A percentile compares a stretch with the other conserved stretches of the same genome.
phyloP scores from a whole-genome alignment of 1,140 invertebrate species.

The Micrasema longulum region DNA sequence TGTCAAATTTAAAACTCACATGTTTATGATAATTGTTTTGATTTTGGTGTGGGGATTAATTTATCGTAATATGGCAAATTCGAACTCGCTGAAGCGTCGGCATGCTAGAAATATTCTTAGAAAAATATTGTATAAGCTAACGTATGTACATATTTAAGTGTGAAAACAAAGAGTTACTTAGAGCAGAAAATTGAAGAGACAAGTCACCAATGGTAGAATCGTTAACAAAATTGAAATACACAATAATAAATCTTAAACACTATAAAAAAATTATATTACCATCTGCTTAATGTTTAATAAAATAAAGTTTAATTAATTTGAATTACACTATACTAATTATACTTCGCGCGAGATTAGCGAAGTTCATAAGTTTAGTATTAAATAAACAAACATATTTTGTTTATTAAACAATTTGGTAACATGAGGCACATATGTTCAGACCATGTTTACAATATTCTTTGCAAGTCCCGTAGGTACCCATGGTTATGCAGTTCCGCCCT shows the following conservation, averaged over 20 bases:
- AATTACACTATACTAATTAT: constrained; percentile 22
- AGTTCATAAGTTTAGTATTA: constrained; percentile 12
- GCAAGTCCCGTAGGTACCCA: constrained; percentile 23
- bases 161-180: too few species aligned
- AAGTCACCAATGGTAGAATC: constrained; percentile 50
- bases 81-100: too few species aligned
- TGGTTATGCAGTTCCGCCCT: constrained; percentile 18
- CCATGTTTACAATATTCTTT: constrained; percentile 46
- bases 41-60: too few species aligned
- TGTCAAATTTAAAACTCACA: too few species aligned
- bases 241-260: constrained; percentile 51
- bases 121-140: too few species aligned
- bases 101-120: too few species aligned
- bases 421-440: constrained; percentile 55
- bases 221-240: constrained; percentile 36
- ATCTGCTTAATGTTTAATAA: constrained; percentile 51
- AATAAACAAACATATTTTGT: constrained; percentile 27
- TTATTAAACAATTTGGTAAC: constrained; percentile 53
- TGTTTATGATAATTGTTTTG: too few species aligned
- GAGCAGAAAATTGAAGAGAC: constrained; percentile 22
- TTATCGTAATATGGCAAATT: too few species aligned
- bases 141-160: too few species aligned
- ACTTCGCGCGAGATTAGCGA: neutral
- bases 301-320: constrained; percentile 29
- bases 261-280: constrained; percentile 55